Conservation (phyloP, 2,888 invertebrate genomes). For the Zootermopsis nevadensis region DNA sequence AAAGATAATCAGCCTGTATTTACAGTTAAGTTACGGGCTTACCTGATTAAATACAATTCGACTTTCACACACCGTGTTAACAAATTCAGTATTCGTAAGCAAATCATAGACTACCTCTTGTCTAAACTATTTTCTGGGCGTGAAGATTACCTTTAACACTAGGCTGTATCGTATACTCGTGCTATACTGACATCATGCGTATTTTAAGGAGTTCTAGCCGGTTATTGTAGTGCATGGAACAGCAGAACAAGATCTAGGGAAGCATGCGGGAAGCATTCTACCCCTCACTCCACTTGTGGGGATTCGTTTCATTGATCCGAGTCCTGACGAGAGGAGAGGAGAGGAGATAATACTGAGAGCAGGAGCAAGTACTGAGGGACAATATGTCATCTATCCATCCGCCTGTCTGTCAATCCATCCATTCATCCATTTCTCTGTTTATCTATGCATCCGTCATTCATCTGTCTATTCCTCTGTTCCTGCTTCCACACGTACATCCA, state of each 20-base stretch:
- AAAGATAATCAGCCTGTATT: too few relatives aligned
- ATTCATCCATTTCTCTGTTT: neutral
- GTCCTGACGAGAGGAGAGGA: constrained; percentile 1
- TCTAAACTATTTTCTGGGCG: too few relatives aligned
- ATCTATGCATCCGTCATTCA: neutral
- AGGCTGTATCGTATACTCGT: too few relatives aligned
- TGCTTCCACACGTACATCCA: too few relatives aligned
- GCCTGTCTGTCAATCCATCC: neutral
- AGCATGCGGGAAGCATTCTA: neutral
- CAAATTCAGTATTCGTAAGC: too few relatives aligned
- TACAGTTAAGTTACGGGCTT: too few relatives aligned
- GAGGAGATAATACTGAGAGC: neutral
- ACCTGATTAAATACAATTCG: too few relatives aligned
- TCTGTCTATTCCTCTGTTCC: neutral
- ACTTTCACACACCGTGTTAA: too few relatives aligned
- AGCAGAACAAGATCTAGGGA: neutral
- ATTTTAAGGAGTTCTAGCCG: neutral
- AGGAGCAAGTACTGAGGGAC: neutral
- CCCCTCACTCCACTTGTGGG: too few relatives aligned
- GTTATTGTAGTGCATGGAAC: neutral
- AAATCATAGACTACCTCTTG: too few relatives aligned
- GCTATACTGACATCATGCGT: too few relatives aligned
- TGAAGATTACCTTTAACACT: too few relatives aligned
- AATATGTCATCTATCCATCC: neutral
- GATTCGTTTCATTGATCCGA: constrained; percentile 38